Conservation (phyloP, 2,113 vertebrate genomes). For the Puffinus mauretanicus region DNA sequence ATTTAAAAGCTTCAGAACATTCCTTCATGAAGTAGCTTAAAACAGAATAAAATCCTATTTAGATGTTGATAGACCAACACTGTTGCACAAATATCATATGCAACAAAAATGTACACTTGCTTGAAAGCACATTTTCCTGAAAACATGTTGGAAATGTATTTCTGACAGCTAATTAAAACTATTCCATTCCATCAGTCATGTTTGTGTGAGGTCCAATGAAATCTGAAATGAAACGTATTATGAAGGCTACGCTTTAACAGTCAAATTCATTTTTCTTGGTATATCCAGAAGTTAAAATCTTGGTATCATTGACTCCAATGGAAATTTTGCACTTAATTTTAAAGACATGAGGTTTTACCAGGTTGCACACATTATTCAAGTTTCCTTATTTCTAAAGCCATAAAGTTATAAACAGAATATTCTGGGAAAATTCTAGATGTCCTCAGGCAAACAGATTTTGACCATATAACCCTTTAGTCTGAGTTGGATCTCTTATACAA, state of each 20-base stretch:
- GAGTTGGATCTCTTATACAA: neutral
- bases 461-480: neutral
- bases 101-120: neutral
- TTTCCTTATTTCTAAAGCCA: neutral
- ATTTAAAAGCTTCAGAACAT: neutral
- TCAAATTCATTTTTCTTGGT: neutral
- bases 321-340: neutral
- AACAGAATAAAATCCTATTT: neutral
- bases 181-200: conserved; percentile 8
- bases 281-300: neutral
- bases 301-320: neutral
- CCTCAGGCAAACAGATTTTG: neutral
- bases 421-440: neutral
- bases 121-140: conserved; percentile 4
- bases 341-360: neutral
- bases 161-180: conserved; percentile 60
- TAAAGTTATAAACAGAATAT: neutral
- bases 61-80: neutral
- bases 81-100: neutral
- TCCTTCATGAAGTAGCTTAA: neutral
- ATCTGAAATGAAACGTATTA: conserved; percentile 23
- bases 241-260: neutral
- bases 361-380: neutral
- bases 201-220: conserved; percentile 18
- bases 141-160: neutral